A percentile compares a stretch with the other conserved stretches of the same genome.
phyloP scores from a whole-genome alignment of 2,888 invertebrate species.

The Hirtodrosophila cameraria region DNA sequence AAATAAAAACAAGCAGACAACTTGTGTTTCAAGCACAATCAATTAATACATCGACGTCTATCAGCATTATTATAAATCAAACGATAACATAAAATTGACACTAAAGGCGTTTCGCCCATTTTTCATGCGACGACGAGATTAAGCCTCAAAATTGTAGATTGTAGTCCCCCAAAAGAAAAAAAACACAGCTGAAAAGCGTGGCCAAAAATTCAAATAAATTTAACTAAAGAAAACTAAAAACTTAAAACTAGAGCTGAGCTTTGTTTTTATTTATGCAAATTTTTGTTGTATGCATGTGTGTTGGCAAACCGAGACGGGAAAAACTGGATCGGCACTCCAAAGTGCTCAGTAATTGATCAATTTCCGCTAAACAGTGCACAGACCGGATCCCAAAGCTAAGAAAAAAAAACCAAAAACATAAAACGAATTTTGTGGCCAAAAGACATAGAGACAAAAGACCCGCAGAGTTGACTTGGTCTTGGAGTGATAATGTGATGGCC shows the following conservation, averaged over 20 bases:
- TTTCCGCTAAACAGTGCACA: constrained; percentile 61
- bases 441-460: constrained; percentile 31
- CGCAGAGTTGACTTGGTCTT: constrained; percentile 26
- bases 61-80: constrained; percentile 80
- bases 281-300: constrained; percentile 22
- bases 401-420: constrained; percentile 15
- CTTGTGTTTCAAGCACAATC: constrained; percentile 47
- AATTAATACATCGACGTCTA: constrained; percentile 76
- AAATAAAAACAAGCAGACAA: constrained; percentile 1
- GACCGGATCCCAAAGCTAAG: constrained; percentile 46
- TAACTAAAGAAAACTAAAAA: constrained; percentile 4
- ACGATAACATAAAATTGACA: constrained; percentile 79
- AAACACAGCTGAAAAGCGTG: constrained; percentile 33
- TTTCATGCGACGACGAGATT: constrained; percentile 71
- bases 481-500: constrained; percentile 60
- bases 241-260: constrained; percentile 55
- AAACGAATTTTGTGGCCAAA: not conserved
- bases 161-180: constrained; percentile 23
- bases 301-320: constrained; percentile 54
- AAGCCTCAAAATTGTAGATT: constrained; percentile 56
- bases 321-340: constrained; percentile 68
- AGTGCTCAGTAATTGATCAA: constrained; percentile 76
- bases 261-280: constrained; percentile 70
- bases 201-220: constrained; percentile 28
- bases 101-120: constrained; percentile 78